Evolutionary conservation across 2,888 invertebrate species (phyloP), one percentile per base, ranked within the genome.

Genomic region (Lithophane socia): DNA sequence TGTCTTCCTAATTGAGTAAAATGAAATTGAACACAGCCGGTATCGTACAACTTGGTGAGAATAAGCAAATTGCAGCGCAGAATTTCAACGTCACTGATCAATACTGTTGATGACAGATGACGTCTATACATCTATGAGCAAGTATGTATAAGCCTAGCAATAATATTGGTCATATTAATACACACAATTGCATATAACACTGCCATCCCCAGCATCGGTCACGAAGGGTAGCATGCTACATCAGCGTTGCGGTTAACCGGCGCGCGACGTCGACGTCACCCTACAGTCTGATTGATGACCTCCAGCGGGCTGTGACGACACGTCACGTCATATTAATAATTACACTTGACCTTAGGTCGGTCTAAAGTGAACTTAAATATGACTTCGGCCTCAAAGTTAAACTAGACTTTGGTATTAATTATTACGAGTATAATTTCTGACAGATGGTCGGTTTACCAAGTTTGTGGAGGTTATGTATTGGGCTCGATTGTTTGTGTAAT

Each of bases 181-280:
- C 77, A 73, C 79, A 82, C 69, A 73, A 85, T 86, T 83, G 82
- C 83, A 82, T 76, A 75, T 78, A 87, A 75, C 85, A 79, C 71
- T 82, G 75, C 76, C 79, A 82, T 79, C 72, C 77, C 74, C 89
- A 87, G 85, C 82, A 79, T 82, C 85, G 89, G 85, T 88, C 88
- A 88, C 85, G 89, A 90, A 92, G 92, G 92, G 92, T 90, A 89
- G 90, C 89, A 91, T 90, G 94, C 94, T 92, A 92, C 94, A 93
- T 95, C 95, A 95, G 95, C 94, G 93, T 92, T 95, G 95, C 91
- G 95, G 95, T 93, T 91, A 91, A 92, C 92, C 91, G 90, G 90
- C 90, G 92, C 92, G 93, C 92, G 92, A 93, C 93, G 92, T 91
- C 92, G 89, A 86, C 88, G 85, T 87, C 87, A 83, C 75, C 75